These are phyloP conservation scores for Schizotus pectinicornis DNA, from an alignment of 2,888 invertebrate genomes.

Conservation along the genomic window DNA sequence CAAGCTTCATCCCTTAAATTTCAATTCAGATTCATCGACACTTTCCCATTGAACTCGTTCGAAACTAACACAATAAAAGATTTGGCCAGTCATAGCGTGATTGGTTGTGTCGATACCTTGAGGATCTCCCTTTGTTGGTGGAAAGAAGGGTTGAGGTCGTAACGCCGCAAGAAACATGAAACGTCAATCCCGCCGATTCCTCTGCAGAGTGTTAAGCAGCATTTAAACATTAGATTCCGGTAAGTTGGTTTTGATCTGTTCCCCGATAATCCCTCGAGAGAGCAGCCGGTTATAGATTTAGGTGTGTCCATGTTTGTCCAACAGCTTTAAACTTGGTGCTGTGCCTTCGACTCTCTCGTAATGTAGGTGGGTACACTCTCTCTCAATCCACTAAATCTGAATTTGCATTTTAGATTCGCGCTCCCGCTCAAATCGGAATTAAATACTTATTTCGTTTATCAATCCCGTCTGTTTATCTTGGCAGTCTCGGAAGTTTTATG, in stretches of 20 bases:
- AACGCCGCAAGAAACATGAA: slow-evolving; percentile 5
- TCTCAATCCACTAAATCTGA: slow-evolving; percentile 45
- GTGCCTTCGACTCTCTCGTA: slow-evolving; percentile 45
- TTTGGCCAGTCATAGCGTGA: too few relatives aligned
- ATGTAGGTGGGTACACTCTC: slow-evolving; percentile 48
- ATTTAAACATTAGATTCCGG: slow-evolving; percentile 51
- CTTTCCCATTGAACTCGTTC: too few relatives aligned
- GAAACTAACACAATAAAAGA: too few relatives aligned
- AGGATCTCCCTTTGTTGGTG: slow-evolving; percentile 4
- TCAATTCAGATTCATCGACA: too few relatives aligned
- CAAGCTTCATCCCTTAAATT: too few relatives aligned
- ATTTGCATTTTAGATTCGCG: slow-evolving; percentile 59
- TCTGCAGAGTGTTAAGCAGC: slow-evolving; percentile 31
- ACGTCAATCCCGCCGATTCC: slow-evolving; percentile 8
- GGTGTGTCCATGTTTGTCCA: slow-evolving; percentile 60
- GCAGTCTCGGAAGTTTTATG: slow-evolving; percentile 45
- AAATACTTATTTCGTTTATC: slow-evolving; percentile 57
- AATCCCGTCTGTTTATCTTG: slow-evolving; percentile 52
- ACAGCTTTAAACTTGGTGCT: slow-evolving; percentile 57
- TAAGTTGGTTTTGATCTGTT: slow-evolving; percentile 56
- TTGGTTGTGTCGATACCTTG: too few relatives aligned
- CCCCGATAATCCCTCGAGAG: slow-evolving; percentile 56
- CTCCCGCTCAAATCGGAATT: slow-evolving; percentile 53
- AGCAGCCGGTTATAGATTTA: slow-evolving; percentile 59
- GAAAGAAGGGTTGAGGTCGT: neutral